phyloP scores from a whole-genome alignment of 2,888 invertebrate species.

The Lumbricus terrestris region DNA sequence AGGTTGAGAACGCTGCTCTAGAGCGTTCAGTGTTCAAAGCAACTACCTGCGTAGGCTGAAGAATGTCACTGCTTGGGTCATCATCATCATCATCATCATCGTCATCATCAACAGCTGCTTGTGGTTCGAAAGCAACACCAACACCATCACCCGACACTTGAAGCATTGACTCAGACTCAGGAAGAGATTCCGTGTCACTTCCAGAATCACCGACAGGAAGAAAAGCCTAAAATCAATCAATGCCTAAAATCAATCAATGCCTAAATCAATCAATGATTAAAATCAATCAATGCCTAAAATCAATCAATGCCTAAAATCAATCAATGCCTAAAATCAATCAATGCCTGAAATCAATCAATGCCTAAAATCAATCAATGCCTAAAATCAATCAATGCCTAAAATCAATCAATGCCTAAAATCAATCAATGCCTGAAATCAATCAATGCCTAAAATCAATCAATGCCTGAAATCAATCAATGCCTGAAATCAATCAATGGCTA shows the following conservation, averaged over 20 bases:
- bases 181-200: conserved; percentile 3
- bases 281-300: too few relatives aligned
- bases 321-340: too few relatives aligned
- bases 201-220: not conserved
- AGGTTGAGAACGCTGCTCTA: too few relatives aligned
- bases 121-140: not conserved
- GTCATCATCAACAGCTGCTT: not conserved
- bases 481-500: too few relatives aligned
- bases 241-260: too few relatives aligned
- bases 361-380: not conserved
- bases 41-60: not conserved
- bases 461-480: not conserved
- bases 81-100: not conserved
- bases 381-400: too few relatives aligned
- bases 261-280: not conserved
- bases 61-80: conserved; percentile 14
- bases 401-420: not conserved
- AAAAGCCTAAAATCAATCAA: not conserved
- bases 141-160: not conserved
- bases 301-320: not conserved
- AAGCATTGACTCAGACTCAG: conserved; percentile 11
- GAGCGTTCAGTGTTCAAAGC: too few relatives aligned
- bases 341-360: not conserved
- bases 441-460: not conserved
- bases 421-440: not conserved